These are phyloP conservation scores for Drosophila novamexicana DNA, from an alignment of 1,140 invertebrate species.

Conservation along the genomic window DNA sequence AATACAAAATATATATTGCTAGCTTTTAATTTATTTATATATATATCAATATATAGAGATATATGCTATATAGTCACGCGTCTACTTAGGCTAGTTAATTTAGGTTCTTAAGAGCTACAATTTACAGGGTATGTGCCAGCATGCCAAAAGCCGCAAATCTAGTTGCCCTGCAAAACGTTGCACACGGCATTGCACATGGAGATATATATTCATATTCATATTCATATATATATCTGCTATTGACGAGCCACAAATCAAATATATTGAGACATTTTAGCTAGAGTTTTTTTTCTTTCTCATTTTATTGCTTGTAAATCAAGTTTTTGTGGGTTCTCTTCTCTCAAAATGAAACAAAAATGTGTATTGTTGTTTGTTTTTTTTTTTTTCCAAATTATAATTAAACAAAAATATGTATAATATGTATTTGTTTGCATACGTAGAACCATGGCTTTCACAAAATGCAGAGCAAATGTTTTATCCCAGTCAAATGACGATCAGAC, in stretches of 20 bases:
- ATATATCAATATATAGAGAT: constrained; percentile 1
- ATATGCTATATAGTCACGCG: constrained; percentile 16
- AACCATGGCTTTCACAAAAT: constrained; percentile 3
- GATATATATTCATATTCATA: constrained; percentile 22
- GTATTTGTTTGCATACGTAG: constrained; percentile 5
- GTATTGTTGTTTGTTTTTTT: not conserved
- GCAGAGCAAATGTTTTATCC: constrained; percentile 3
- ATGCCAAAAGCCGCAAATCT: not conserved
- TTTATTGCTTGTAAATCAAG: constrained; percentile 60
- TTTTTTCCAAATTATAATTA: constrained; percentile 22
- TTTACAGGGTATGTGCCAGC: constrained; percentile 20
- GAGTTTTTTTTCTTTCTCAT: not conserved
- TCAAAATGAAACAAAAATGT: constrained; percentile 43
- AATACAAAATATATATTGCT: not conserved
- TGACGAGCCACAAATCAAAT: constrained; percentile 14
- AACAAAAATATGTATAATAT: constrained; percentile 24
- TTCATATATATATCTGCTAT: constrained; percentile 9
- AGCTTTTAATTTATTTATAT: constrained; percentile 1
- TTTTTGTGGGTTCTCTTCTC: constrained; percentile 31
- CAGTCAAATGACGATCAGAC: constrained; percentile 12
- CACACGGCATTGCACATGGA: constrained; percentile 5
- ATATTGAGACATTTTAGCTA: not conserved
- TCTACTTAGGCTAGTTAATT: constrained; percentile 29
- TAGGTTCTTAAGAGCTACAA: constrained; percentile 7
- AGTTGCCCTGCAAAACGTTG: constrained; percentile 12